Base-by-base conservation (phyloP, 2,113 vertebrate genomes). In the Podarcis cretensis region DNA sequence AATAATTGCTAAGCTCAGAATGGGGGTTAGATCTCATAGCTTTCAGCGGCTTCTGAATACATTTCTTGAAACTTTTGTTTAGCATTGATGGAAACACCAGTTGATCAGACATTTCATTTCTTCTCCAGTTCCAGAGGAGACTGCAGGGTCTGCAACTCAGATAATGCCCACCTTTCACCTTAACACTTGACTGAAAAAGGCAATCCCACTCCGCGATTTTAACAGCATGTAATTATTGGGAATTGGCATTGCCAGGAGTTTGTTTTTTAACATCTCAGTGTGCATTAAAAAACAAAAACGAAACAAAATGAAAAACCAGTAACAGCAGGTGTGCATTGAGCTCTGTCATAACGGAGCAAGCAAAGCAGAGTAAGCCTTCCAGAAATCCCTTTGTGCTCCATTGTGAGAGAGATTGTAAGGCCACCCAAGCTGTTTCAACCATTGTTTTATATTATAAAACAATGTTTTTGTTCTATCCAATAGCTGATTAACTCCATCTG, bases 351-450 rank as follows among this genome's bases (percentile, higher is more conserved):
- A 48, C 87, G 12, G 5, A 0, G 0, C 43, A 40, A 21, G 35
- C 68, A 88, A 43, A 89, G 40, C 74, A 40, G 23, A 66, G 4
- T 57, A 57, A 35, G n/a, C 35, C 81, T 90, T 92, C 89, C 43
- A 86, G 30, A 89, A 57, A 76, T 69, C 76, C 81, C 21, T 7
- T 74, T 0, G 0, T 40, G 21, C 27, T 74, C 83, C 82, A n/a
- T 63, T 87, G 23, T 87, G 35, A 37, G n/a, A 1, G 68, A 65
- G 8, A 35, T 1, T 0, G 0, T 78, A 3, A 76, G 59, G 57
- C 57, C 27, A 20, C 6, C 12, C 73, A 86, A 40, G 4, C 74
- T 76, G 3, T 40, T 77, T 85, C 57, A 84, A 0, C 6, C 27
- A 84, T 84, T n/a, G 3, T 77, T 59, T 57, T 63, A 3, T 63